These are phyloP conservation scores for Sceliomorpha sp. DNA, from an alignment of 2,888 invertebrate genomes.

Conservation along the genomic window DNA sequence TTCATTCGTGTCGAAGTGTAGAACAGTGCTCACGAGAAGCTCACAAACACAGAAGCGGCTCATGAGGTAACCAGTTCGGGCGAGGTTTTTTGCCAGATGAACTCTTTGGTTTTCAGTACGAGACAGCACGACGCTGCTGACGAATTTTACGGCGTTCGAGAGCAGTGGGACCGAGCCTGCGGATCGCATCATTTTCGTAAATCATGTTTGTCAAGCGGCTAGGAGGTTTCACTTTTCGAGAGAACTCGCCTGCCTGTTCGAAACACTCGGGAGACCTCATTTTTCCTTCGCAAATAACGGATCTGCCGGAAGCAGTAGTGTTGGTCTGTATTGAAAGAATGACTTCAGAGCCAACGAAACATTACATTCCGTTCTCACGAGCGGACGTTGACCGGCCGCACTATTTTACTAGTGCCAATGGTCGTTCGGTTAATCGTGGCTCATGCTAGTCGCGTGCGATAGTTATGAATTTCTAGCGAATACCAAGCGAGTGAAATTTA, in stretches of 20 bases:
- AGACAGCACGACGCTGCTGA: constrained; percentile 67
- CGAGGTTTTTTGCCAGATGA: constrained; percentile 53
- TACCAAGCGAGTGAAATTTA: constrained; percentile 44
- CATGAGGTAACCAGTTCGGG: constrained; percentile 57
- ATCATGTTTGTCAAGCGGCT: constrained; percentile 1
- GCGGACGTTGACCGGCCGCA: constrained; percentile 65
- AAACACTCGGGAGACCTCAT: constrained; percentile 38
- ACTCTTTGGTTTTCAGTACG: constrained; percentile 59
- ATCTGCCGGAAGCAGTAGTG: constrained; percentile 52
- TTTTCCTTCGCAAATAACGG: constrained; percentile 49
- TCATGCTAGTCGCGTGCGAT: constrained; percentile 56
- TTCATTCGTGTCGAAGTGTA: constrained; percentile 1
- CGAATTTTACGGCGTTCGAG: constrained; percentile 27
- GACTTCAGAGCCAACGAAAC: constrained; percentile 60
- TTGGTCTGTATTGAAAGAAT: constrained; percentile 51
- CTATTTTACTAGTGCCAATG: constrained; percentile 57
- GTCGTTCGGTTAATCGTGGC: constrained; percentile 55
- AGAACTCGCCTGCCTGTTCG: constrained; percentile 3
- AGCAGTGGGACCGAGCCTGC: constrained; percentile 3
- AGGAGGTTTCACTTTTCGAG: constrained; percentile 44
- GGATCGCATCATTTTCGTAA: constrained; percentile 4
- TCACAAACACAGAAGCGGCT: constrained; percentile 9
- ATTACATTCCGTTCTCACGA: constrained; percentile 66
- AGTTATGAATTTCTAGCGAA: constrained; percentile 55
- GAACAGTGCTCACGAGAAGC: constrained; percentile 1